Base-by-base conservation (phyloP, 2,797 vertebrate genomes). In the Lepus townsendii region DNA sequence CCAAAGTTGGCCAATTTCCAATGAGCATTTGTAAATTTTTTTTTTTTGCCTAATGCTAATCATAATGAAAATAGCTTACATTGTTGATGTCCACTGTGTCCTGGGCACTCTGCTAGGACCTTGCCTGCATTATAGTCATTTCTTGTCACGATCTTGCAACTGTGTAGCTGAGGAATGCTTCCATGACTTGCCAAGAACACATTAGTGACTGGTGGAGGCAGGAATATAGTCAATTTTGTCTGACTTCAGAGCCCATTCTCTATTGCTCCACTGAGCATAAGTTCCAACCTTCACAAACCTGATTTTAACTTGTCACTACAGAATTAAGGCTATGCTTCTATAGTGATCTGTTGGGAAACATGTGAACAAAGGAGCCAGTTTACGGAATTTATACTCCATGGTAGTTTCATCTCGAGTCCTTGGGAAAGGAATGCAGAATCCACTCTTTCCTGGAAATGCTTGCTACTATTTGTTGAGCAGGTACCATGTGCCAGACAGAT, bases 301-400 rank as follows among this genome's bases (percentile, higher is more conserved):
- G 24, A 80, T 92, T 78, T 91, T 94, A 47, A 38, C 50, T 20
- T 88, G 75, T 92, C 76, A 77, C 2, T 90, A 32, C 85, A 73
- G 66, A 90, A n/a, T 90, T 80, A 50, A 90, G 38, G n/a, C 90
- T 96, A 47, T 75, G 54, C 19, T 87, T 85, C n/a, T 76, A 38
- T 69, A 73, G 54, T 76, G 84, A 72, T 91, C 32, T 85, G 38
- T 62, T 95, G 83, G 79, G 80, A 95, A 84, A 94, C 47, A 52
- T 52, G 20, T 57, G 52, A 91, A 80, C 63, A 54, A 66, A 80
- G 35, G 79, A 90, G 8, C 91, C 57, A 54, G 5, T 82, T 76
- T 75, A 76, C 1, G 26, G 24, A 75, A 83, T 88, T 83, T 87
- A 38, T 68, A 85, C 75, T 80, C 75, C 77, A 50, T 73, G 42